These are phyloP conservation scores for Ceratosolen fusciceps DNA, from an alignment of 1,140 invertebrate genomes.

Conservation along the genomic window DNA sequence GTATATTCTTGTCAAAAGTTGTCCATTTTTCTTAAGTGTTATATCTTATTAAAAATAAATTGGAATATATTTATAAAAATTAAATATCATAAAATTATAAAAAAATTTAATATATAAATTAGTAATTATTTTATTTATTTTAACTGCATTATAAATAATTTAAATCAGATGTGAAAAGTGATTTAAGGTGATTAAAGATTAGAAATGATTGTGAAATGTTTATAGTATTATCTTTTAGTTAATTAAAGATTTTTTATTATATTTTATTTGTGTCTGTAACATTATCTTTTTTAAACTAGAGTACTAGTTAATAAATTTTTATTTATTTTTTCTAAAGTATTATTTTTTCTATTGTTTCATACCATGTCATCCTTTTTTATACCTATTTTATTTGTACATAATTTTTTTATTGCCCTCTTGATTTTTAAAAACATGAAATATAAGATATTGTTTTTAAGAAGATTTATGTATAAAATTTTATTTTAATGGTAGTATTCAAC, in stretches of 20 bases:
- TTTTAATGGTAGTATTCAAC: too few species aligned
- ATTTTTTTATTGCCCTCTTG: background rate
- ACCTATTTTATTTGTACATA: background rate
- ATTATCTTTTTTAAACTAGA: constrained; percentile 16
- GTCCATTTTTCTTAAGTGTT: constrained; percentile 42
- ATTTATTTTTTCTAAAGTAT: constrained; percentile 3
- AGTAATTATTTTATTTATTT: background rate
- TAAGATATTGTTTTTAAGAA: too few species aligned
- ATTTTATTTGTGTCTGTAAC: constrained; percentile 23
- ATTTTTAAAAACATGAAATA: too few species aligned
- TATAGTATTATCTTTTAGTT: constrained; percentile 1
- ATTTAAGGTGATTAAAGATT: constrained; percentile 33
- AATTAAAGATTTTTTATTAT: constrained; percentile 7
- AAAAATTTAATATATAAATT: background rate
- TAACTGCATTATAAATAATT: background rate
- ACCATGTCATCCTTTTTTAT: constrained; percentile 17
- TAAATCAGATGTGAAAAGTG: background rate
- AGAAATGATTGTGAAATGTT: constrained; percentile 32
- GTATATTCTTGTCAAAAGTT: constrained; percentile 65
- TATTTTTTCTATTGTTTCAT: constrained; percentile 21
- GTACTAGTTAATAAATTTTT: constrained; percentile 28
- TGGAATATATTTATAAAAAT: background rate
- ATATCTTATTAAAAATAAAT: constrained; percentile 16
- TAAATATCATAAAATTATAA: background rate
- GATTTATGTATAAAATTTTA: too few species aligned